Percentiles rank a stretch among this genome's conserved stretches.
Evolutionary conservation across 2,113 vertebrate species (phyloP).

Genomic region (Mus spicilegus): DNA sequence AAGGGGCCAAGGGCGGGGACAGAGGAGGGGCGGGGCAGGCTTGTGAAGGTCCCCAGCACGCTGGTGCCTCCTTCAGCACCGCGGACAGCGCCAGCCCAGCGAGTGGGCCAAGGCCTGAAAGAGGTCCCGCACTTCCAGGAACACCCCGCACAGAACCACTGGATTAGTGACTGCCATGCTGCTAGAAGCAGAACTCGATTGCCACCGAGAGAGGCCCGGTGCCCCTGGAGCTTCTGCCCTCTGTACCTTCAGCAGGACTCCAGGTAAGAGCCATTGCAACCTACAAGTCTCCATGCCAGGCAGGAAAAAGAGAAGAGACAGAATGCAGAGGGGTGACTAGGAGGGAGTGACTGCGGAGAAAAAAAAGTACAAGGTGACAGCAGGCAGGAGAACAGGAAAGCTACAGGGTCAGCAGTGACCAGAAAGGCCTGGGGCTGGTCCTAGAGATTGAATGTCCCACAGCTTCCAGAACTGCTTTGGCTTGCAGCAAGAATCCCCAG

Average conservation of each 20-base stretch:
- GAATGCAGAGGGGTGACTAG: accelerated
- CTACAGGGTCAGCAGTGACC: neutral
- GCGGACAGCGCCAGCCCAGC: constrained; percentile 83
- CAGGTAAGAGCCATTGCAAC: constrained; percentile 76
- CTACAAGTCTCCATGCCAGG: neutral
- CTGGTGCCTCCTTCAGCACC: constrained; percentile 84
- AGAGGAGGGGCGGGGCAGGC: neutral
- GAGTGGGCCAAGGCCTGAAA: neutral
- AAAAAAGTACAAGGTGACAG: neutral
- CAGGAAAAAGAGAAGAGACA: neutral
- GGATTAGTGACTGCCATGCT: constrained; percentile 77
- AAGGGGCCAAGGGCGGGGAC: constrained; percentile 18
- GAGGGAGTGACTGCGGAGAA: no score
- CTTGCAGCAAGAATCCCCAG: neutral
- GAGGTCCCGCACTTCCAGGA: neutral
- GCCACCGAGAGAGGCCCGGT: constrained; percentile 69
- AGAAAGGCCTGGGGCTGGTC: neutral
- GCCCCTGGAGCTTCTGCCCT: constrained; percentile 75
- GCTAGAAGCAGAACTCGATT: constrained; percentile 79
- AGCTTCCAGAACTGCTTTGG: neutral
- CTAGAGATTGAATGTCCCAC: neutral
- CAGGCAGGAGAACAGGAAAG: accelerated
- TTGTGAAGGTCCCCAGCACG: neutral
- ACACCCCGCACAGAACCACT: neutral
- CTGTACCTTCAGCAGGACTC: constrained; percentile 77